A percentile compares a stretch with the other conserved stretches of the same genome.
Conservation (phyloP, 2,113 vertebrate species). For the Melanotaenia duboulayi region DNA sequence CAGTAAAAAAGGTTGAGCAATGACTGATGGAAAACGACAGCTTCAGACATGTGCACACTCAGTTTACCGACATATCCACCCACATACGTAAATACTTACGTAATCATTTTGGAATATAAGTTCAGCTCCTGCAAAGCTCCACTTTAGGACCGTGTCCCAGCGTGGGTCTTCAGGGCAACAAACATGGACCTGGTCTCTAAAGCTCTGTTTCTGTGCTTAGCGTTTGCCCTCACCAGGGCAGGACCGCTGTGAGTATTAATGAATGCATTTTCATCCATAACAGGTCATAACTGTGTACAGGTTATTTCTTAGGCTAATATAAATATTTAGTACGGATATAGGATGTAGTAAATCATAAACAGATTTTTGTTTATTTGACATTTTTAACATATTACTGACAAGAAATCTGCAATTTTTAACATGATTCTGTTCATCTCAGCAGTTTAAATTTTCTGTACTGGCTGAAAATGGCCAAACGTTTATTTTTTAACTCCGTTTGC, state of each 20-base stretch:
- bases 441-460: no score
- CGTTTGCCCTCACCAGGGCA: conserved; percentile 37
- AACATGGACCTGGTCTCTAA: conserved; percentile 69
- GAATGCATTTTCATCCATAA: not conserved
- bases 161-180: conserved; percentile 17
- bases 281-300: not conserved
- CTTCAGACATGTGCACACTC: not conserved
- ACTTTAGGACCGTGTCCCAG: conserved; percentile 9
- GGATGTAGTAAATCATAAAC: no score
- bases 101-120: no score
- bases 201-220: conserved; percentile 57
- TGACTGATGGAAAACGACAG: not conserved
- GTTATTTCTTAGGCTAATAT: not conserved
- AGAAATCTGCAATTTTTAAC: no score
- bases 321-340: no score
- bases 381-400: no score
- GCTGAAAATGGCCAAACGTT: not conserved
- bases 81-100: no score
- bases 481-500: conserved; percentile 42
- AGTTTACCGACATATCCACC: no score
- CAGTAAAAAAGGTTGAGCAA: no score
- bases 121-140: not conserved
- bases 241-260: conserved; percentile 73
- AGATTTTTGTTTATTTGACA: no score
- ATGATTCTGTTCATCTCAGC: no score